Percentiles rank a stretch among this genome's conserved stretches.
Evolutionary conservation across 2,888 invertebrate species (phyloP).

Genomic region (Apamea epomidion): DNA sequence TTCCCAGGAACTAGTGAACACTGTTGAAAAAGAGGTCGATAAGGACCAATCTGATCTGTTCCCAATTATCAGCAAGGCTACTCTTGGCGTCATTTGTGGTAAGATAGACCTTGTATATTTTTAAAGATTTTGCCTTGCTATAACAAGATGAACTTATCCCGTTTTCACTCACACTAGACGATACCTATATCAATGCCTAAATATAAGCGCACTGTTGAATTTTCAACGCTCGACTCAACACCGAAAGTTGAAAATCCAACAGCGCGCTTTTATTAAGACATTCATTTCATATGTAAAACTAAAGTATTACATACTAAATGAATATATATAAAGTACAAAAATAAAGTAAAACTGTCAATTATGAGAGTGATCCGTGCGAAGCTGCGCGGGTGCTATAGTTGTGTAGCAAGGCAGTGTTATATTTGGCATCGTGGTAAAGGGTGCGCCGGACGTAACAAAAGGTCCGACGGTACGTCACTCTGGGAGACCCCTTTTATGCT

Average conservation of each 20-base stretch:
- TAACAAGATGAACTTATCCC: not conserved
- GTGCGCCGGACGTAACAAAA: too few species aligned
- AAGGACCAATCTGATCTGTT: slow-evolving; percentile 80
- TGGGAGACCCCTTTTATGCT: too few species aligned
- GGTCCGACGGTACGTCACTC: too few species aligned
- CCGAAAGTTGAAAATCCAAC: not conserved
- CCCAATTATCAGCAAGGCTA: slow-evolving; percentile 82
- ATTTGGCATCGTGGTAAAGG: too few species aligned
- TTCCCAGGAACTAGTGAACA: slow-evolving; percentile 70
- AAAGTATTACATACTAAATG: not conserved
- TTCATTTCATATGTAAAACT: too few species aligned
- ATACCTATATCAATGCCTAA: not conserved
- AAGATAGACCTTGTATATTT: slow-evolving; percentile 34
- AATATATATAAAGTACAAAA: not conserved
- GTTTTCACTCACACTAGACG: not conserved
- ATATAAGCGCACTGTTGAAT: not conserved
- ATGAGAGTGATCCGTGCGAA: not conserved
- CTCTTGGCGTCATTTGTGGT: slow-evolving; percentile 73
- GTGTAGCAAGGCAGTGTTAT: not conserved
- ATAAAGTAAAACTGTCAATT: not conserved
- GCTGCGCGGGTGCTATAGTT: not conserved
- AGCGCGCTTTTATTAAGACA: not conserved
- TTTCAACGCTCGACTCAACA: not conserved
- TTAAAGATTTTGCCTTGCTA: not conserved
- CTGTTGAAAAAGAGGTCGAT: slow-evolving; percentile 56